These are phyloP conservation scores for Potorous gilbertii DNA, from an alignment of 2,797 vertebrate species.

Conservation along the genomic window DNA sequence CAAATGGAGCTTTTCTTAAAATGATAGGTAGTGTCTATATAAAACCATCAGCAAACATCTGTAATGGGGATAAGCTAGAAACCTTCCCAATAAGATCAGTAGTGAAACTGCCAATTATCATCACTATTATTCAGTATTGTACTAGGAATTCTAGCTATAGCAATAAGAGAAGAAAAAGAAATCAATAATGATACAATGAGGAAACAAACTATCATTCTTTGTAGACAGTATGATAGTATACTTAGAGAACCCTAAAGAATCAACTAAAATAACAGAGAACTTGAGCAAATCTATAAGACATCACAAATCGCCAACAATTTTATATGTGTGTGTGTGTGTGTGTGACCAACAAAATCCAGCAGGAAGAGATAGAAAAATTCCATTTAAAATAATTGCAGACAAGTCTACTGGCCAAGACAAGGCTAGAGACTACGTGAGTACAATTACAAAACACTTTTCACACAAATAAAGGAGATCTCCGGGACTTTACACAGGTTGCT, in stretches of 20 bases:
- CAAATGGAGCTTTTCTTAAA: neutral
- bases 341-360: neutral
- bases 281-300: neutral
- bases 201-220: neutral
- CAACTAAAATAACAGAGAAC: neutral
- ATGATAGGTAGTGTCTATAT: neutral
- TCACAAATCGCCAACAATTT: neutral
- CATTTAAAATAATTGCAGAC: neutral
- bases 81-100: neutral
- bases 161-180: neutral
- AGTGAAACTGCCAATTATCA: neutral
- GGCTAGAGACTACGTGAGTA: neutral
- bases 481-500: neutral
- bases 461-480: neutral
- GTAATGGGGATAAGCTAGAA: neutral
- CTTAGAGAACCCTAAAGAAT: neutral
- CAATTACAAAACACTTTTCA: neutral
- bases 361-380: neutral
- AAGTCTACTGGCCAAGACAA: neutral
- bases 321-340: neutral
- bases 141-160: neutral
- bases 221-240: neutral
- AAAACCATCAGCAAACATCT: neutral
- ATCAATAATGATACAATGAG: neutral
- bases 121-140: neutral